Evolutionary conservation across 30 jellyfish, hydroid and myxozoan genomes (phyloP), one percentile per base, ranked within the genome.

Genomic region (Turritopsis dohrnii): DNA sequence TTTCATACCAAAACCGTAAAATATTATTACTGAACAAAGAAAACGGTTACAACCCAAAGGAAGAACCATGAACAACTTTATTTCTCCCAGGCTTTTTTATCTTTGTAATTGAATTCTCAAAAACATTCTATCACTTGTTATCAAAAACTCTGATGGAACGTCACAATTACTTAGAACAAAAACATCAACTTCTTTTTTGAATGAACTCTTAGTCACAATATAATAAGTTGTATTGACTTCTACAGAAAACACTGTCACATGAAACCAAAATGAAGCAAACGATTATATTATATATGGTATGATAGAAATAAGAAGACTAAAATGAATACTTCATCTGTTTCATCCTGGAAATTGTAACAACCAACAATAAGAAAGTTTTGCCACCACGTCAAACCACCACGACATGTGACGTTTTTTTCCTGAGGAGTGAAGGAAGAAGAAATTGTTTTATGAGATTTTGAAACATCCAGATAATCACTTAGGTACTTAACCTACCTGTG

Each of bases 301-400:
- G n/a, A n/a, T n/a, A 41, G 13, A 41, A 41, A 41, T 41, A 13
- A 3, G 13, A 3, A 41, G 60, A 3, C 13, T 41, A 18, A 26
- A 1, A 17, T 21, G 53, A 74, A 21, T 31, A 92, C 98, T 87
- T 92, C 97, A 75, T 87, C 95, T 16, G 88, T 28, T 25, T 88
- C 94, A 1, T 88, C 89, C 52, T 87, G 87, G 79, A 85, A 53
- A 65, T 76, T 85, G 66, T 77, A 87, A 74, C 97, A 92, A 16
- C 94, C 96, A 72, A 87, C 97, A 52, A 91, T 74, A 8, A 91
- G 87, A 71, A 74, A 91, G 17, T 84, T 86, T 54, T 91, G 86
- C 97, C 97, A 91, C 82, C 96, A 85, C 9, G 83, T 79, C 89
- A 87, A 71, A 16, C 97, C 97, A 28, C 97, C 97, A 54, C 96